Percentiles rank a stretch among this genome's conserved stretches.
These are phyloP conservation scores for Timema podura DNA, from an alignment of 2,888 invertebrate species.

Conservation along the genomic window DNA sequence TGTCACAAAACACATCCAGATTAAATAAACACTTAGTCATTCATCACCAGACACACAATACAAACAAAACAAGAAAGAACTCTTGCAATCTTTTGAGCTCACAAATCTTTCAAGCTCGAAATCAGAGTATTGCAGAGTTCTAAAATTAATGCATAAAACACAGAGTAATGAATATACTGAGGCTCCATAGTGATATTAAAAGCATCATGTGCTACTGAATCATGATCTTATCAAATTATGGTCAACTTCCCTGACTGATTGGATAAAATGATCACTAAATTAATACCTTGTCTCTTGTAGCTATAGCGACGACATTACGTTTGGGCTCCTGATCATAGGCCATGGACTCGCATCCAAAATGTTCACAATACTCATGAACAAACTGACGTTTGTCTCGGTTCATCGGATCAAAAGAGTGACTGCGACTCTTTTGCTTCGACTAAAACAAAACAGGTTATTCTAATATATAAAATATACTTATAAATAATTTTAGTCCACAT, in stretches of 20 bases:
- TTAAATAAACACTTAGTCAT: too few relatives aligned
- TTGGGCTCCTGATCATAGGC: slow-evolving; percentile 96
- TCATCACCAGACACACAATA: too few relatives aligned
- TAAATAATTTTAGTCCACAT: too few relatives aligned
- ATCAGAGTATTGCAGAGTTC: not conserved
- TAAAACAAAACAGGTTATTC: slow-evolving; percentile 38
- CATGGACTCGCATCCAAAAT: slow-evolving; percentile 90
- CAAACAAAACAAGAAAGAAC: too few relatives aligned
- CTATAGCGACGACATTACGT: slow-evolving; percentile 91
- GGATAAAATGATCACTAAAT: slow-evolving; percentile 24
- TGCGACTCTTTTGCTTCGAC: slow-evolving; percentile 75
- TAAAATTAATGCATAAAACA: not conserved
- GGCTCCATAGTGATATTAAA: not conserved
- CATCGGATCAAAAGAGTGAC: slow-evolving; percentile 90
- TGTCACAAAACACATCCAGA: too few relatives aligned
- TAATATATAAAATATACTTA: too few relatives aligned
- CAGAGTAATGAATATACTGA: not conserved
- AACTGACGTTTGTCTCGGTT: slow-evolving; percentile 88
- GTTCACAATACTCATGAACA: slow-evolving; percentile 91
- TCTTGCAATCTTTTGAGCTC: too few relatives aligned
- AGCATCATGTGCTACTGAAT: not conserved
- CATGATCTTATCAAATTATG: not conserved
- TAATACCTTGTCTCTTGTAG: slow-evolving; percentile 67
- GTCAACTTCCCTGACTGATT: not conserved
- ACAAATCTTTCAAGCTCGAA: not conserved